A percentile compares a stretch with the other conserved stretches of the same genome.
These are phyloP conservation scores for Gambusia holbrooki DNA, from an alignment of 2,113 vertebrate species.

Conservation along the genomic window DNA sequence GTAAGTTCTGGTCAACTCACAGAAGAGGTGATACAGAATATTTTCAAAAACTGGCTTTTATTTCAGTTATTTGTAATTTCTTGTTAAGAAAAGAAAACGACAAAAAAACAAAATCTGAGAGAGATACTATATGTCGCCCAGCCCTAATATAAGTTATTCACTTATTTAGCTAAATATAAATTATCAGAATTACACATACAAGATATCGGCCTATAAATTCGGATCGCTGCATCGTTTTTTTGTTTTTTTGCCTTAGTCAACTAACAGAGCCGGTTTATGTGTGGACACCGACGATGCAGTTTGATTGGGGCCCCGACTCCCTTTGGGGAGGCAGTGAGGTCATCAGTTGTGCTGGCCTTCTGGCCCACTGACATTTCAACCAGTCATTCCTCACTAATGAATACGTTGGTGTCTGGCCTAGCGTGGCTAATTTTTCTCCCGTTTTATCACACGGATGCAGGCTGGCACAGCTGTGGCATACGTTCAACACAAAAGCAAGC, in stretches of 20 bases:
- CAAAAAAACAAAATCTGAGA: no score
- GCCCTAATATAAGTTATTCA: no score
- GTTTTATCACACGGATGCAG: slow-evolving; percentile 80
- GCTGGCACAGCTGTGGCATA: slow-evolving; percentile 62
- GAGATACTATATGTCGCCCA: no score
- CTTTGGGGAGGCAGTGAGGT: slow-evolving; percentile 32
- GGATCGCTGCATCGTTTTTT: not conserved
- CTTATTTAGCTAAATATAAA: not conserved
- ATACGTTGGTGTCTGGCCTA: slow-evolving; percentile 65
- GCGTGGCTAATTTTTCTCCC: slow-evolving; percentile 66
- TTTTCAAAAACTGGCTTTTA: no score
- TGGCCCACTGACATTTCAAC: slow-evolving; percentile 76
- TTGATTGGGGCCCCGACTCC: no score
- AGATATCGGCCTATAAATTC: not conserved
- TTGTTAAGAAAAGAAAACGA: no score
- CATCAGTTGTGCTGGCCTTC: slow-evolving; percentile 67
- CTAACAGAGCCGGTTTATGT: not conserved
- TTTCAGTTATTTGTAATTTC: no score
- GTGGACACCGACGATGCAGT: not conserved
- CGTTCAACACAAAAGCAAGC: slow-evolving; percentile 65
- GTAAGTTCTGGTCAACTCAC: no score
- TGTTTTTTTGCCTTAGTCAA: not conserved
- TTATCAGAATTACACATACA: not conserved
- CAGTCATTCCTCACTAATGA: slow-evolving; percentile 76
- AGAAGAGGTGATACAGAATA: no score